phyloP scores from a whole-genome alignment of 2,113 vertebrate genomes.

The Myocastor coypus region DNA sequence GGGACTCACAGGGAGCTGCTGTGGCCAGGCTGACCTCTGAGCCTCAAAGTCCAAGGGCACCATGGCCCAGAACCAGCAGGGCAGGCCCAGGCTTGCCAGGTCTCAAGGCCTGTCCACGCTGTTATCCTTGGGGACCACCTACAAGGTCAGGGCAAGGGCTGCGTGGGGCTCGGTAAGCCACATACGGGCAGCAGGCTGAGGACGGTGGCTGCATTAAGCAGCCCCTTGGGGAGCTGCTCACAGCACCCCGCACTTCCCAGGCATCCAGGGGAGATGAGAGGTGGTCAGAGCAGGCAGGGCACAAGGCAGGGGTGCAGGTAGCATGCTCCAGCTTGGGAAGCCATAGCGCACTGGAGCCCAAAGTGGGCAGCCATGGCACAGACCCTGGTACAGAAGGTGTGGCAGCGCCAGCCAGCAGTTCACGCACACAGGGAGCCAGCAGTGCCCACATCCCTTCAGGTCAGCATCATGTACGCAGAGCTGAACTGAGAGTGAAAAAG shows the following conservation, averaged over 20 bases:
- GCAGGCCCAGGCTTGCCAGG: background rate
- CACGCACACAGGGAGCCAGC: rapidly evolving
- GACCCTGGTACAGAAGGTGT: rapidly evolving
- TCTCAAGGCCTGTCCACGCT: background rate
- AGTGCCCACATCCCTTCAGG: rapidly evolving
- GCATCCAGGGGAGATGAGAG: background rate
- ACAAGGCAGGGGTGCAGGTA: rapidly evolving
- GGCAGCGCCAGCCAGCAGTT: background rate
- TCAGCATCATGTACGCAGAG: background rate
- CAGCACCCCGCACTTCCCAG: rapidly evolving
- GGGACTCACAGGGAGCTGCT: background rate
- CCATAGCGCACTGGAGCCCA: background rate
- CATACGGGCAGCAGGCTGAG: rapidly evolving
- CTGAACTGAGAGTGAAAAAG: rapidly evolving
- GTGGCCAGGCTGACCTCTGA: background rate
- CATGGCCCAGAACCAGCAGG: rapidly evolving
- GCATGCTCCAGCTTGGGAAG: background rate
- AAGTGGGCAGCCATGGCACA: background rate
- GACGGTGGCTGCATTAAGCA: rapidly evolving
- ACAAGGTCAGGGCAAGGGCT: background rate
- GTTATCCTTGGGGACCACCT: rapidly evolving
- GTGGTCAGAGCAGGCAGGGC: background rate
- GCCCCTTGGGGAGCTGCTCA: background rate
- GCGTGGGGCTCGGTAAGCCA: rapidly evolving
- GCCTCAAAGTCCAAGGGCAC: background rate